Conservation (phyloP, 2,113 vertebrate genomes). For the Nyctereutes procyonoides region DNA sequence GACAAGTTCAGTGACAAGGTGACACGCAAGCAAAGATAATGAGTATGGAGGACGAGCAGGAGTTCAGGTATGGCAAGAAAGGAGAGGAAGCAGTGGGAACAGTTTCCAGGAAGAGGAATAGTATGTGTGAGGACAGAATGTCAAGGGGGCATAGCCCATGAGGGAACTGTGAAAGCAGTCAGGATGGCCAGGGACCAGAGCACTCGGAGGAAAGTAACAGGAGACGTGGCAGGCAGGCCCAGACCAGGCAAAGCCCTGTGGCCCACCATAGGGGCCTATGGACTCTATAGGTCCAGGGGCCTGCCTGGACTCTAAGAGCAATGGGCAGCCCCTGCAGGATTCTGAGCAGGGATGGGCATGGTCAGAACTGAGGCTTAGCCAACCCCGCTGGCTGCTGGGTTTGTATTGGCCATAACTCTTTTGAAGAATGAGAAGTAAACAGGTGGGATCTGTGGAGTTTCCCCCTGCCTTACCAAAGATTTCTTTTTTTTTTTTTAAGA, state of each 20-base stretch:
- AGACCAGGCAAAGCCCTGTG: not conserved
- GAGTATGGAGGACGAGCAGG: not conserved
- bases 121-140: not conserved
- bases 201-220: not conserved
- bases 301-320: not conserved
- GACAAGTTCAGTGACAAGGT: not conserved
- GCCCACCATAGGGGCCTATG: not conserved
- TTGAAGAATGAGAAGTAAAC: not conserved
- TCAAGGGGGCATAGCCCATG: not conserved
- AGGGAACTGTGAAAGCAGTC: not conserved
- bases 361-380: not conserved
- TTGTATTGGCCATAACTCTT: not conserved
- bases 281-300: not conserved
- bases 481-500: too few relatives aligned
- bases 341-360: not conserved
- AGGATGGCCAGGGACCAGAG: too few relatives aligned
- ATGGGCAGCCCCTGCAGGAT: not conserved
- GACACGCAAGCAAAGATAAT: not conserved
- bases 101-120: not conserved
- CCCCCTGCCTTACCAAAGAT: not conserved
- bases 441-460: not conserved
- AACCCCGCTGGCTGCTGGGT: not conserved
- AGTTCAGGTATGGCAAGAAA: not conserved
- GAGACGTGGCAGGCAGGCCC: not conserved
- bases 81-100: too few relatives aligned